Conservation (phyloP, 2,888 invertebrate species). For the Sesia bembeciformis region DNA sequence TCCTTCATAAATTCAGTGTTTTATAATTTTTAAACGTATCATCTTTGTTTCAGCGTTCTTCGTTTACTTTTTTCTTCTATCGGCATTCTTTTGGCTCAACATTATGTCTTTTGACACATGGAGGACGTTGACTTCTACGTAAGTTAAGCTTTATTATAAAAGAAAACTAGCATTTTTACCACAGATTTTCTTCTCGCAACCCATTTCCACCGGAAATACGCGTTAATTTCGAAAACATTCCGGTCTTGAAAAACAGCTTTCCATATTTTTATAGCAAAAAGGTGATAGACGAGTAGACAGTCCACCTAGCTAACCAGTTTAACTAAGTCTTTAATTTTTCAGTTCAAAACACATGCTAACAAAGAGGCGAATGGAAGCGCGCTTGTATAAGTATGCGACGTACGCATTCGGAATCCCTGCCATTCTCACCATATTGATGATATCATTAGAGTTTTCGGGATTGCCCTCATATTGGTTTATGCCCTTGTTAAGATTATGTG, state of each 20-base stretch:
- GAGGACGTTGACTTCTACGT: not conserved
- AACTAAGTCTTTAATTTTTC: not conserved
- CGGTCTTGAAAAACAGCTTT: too few relatives aligned
- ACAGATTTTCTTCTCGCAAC: not conserved
- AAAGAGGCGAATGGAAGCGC: conserved; percentile 11
- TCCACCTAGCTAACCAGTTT: too few relatives aligned
- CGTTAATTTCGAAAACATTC: too few relatives aligned
- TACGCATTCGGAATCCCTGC: conserved; percentile 57
- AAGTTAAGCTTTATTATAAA: not conserved
- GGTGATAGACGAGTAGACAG: too few relatives aligned
- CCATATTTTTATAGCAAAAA: too few relatives aligned
- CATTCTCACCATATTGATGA: conserved; percentile 36
- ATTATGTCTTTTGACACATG: not conserved
- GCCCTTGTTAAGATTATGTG: conserved; percentile 38
- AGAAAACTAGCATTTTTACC: not conserved
- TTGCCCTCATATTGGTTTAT: conserved; percentile 31
- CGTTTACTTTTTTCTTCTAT: not conserved
- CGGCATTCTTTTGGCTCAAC: not conserved
- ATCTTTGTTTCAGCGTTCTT: not conserved
- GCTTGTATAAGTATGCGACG: conserved; percentile 41
- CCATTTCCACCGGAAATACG: not conserved
- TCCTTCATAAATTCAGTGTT: too few relatives aligned
- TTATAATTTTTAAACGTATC: too few relatives aligned
- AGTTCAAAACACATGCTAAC: not conserved
- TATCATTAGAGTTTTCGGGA: conserved; percentile 43